Evolutionary conservation across 2,797 vertebrate species (phyloP).

Genomic region (Cyclura pinguis): DNA sequence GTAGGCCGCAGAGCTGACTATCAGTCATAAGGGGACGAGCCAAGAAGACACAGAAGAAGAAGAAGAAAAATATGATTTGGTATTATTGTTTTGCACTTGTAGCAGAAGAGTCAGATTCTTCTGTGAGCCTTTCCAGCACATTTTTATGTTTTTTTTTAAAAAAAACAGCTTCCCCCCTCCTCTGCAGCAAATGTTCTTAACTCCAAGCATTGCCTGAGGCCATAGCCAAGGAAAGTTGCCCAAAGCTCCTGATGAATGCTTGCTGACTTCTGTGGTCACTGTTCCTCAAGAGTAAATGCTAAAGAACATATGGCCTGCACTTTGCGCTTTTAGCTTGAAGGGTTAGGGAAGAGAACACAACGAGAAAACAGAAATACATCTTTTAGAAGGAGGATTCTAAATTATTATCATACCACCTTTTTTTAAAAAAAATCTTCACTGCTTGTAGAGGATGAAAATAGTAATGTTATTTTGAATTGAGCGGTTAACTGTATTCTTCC

Average conservation of each 20-base stretch:
- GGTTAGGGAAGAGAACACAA: constrained; percentile 68
- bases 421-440: constrained; percentile 51
- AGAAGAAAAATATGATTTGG: constrained; percentile 49
- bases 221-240: constrained; percentile 79
- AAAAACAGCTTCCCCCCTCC: constrained; percentile 64
- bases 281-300: constrained; percentile 78
- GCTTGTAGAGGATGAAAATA: constrained; percentile 57
- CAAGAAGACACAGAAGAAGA: constrained; percentile 48
- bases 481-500: constrained; percentile 65
- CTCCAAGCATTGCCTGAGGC: constrained; percentile 82
- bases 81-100: constrained; percentile 63
- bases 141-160: constrained; percentile 66
- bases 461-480: constrained; percentile 70
- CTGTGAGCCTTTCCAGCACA: constrained; percentile 31
- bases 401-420: constrained; percentile 67
- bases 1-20: constrained; percentile 66
- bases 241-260: constrained; percentile 80
- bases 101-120: constrained; percentile 55
- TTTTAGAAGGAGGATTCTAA: constrained; percentile 51
- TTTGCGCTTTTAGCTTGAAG: constrained; percentile 77
- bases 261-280: constrained; percentile 78
- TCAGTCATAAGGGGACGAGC: constrained; percentile 57
- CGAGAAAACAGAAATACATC: constrained; percentile 20
- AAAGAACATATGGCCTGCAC: constrained; percentile 71
- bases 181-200: constrained; percentile 74